Evolutionary conservation across 2,888 invertebrate species (phyloP).

Genomic region (Mystacides longicornis): DNA sequence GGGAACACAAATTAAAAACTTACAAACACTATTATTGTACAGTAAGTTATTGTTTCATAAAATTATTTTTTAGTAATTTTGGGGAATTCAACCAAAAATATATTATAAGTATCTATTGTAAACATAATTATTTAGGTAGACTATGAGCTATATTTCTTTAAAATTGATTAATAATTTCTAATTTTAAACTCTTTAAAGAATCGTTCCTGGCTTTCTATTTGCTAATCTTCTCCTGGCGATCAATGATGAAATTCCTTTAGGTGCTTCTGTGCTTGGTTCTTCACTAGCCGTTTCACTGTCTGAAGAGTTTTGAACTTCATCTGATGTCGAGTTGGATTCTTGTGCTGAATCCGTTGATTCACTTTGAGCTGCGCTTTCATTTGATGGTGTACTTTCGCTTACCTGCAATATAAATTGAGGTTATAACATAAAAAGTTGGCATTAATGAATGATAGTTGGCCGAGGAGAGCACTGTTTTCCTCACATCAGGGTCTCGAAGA

Average conservation of each 20-base stretch:
- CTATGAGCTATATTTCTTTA: no score
- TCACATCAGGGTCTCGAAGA: no score
- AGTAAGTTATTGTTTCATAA: no score
- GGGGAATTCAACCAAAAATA: no score
- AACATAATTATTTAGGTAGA: no score
- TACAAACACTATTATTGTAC: no score
- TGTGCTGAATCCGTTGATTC: slow-evolving; percentile 6
- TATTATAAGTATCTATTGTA: no score
- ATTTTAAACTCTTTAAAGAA: slow-evolving; percentile 35
- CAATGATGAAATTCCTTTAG: slow-evolving; percentile 59
- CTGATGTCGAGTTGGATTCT: slow-evolving; percentile 1
- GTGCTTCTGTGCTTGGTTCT: slow-evolving; percentile 49
- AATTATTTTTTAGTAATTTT: no score
- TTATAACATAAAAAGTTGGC: no score
- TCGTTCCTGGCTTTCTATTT: slow-evolving; percentile 49
- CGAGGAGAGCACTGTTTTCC: no score
- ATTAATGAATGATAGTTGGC: no score
- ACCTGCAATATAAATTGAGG: slow-evolving; percentile 2
- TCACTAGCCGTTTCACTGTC: slow-evolving; percentile 40
- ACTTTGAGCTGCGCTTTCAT: slow-evolving; percentile 1
- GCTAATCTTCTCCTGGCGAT: slow-evolving; percentile 63
- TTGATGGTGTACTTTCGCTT: slow-evolving; percentile 3
- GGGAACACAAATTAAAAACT: background rate
- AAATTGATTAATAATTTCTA: no score
- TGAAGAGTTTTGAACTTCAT: slow-evolving; percentile 31